These are phyloP conservation scores for Lepetodrilus schrolli DNA, from an alignment of 2,888 invertebrate species.

Conservation along the genomic window DNA sequence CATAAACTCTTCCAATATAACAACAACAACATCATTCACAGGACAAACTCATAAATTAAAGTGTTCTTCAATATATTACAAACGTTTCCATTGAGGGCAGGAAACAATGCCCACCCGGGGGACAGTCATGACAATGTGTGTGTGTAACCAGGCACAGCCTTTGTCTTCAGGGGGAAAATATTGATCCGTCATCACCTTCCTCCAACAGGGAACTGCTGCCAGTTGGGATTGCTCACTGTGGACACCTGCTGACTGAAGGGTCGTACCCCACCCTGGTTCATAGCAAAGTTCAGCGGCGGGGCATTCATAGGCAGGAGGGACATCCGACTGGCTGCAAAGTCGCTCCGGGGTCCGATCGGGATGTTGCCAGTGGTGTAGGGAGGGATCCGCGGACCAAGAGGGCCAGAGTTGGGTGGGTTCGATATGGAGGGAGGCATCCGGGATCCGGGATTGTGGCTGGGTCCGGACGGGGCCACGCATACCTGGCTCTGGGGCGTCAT, in stretches of 20 bases:
- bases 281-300: slow-evolving; percentile 1
- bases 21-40: slow-evolving; percentile 4
- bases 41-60: slow-evolving; percentile 16
- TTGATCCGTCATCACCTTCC: not conserved
- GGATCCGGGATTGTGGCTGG: slow-evolving; percentile 15
- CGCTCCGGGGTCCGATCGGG: slow-evolving; percentile 5
- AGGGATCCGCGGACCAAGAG: not conserved
- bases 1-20: slow-evolving; percentile 13
- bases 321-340: slow-evolving; percentile 12
- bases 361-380: slow-evolving; percentile 31
- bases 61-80: slow-evolving; percentile 8
- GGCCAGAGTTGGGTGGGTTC: not conserved
- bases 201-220: slow-evolving; percentile 9
- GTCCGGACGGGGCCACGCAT: not conserved
- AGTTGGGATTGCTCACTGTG: not conserved
- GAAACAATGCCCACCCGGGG: not conserved
- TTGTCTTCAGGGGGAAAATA: not conserved
- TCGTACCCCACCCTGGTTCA: slow-evolving; percentile 11
- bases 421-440: not conserved
- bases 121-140: not conserved
- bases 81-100: no score
- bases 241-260: slow-evolving; percentile 9
- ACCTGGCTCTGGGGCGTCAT: not conserved
- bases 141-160: not conserved
- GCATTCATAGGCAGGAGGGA: not conserved